Evolutionary conservation across 2,888 invertebrate species (phyloP).

Genomic region (Callosobruchus maculatus): DNA sequence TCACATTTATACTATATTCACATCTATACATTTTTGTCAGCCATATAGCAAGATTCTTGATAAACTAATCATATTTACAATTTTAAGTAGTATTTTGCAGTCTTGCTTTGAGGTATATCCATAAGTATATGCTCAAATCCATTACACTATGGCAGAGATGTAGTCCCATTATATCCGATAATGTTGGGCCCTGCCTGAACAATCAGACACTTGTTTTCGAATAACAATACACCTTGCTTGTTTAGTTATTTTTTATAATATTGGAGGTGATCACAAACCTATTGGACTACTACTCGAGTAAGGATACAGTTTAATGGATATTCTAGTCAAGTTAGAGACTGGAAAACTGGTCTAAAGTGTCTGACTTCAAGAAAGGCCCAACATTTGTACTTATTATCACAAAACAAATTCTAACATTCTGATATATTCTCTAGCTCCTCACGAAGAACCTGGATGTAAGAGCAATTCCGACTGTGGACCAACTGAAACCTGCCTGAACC

Average conservation of each 20-base stretch:
- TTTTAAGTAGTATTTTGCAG: background rate
- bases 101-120: background rate
- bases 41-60: background rate
- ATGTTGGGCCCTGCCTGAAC: background rate
- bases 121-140: background rate
- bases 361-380: background rate
- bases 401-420: background rate
- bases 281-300: too few species aligned
- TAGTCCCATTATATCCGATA: background rate
- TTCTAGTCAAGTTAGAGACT: too few species aligned
- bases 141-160: background rate
- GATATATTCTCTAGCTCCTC: conserved; percentile 35
- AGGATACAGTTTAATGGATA: too few species aligned
- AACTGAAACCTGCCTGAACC: conserved; percentile 68
- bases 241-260: too few species aligned
- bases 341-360: too few species aligned
- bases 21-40: background rate
- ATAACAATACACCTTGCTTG: too few species aligned
- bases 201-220: background rate
- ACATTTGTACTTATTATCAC: background rate
- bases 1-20: background rate
- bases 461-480: conserved; percentile 69
- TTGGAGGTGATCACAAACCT: too few species aligned
- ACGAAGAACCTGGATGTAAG: conserved; percentile 61
- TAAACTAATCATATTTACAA: background rate